These are phyloP conservation scores for Perithous albicinctus DNA, from an alignment of 2,888 invertebrate genomes.

Conservation along the genomic window DNA sequence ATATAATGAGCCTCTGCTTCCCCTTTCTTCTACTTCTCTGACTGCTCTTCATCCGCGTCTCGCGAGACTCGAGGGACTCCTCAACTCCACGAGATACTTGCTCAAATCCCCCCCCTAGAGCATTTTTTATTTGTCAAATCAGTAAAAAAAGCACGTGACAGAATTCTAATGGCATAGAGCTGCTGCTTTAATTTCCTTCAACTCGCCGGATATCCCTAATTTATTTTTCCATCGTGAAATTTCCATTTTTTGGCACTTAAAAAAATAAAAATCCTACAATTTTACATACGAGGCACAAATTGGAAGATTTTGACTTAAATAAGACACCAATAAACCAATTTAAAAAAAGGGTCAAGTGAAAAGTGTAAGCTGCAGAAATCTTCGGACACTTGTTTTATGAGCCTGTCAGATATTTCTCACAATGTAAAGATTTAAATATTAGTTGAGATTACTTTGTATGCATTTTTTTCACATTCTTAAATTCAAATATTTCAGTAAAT, in stretches of 20 bases:
- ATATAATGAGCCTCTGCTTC: slow-evolving; percentile 54
- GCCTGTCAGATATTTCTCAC: no score
- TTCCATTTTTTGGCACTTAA: background rate
- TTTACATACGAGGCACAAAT: no score
- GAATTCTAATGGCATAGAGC: slow-evolving; percentile 4
- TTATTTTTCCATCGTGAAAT: background rate
- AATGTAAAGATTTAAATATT: no score
- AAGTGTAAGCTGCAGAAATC: no score
- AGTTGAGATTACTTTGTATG: no score
- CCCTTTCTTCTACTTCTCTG: slow-evolving; percentile 6
- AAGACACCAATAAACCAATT: no score
- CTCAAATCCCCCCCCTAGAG: slow-evolving; percentile 11
- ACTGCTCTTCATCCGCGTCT: slow-evolving; percentile 49
- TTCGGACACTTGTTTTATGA: no score
- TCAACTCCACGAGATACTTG: slow-evolving; percentile 40
- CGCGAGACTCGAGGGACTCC: slow-evolving; percentile 53
- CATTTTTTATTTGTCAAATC: slow-evolving; percentile 11
- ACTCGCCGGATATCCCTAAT: background rate
- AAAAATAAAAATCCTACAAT: background rate
- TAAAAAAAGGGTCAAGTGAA: no score
- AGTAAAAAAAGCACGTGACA: background rate
- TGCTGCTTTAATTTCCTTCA: no score
- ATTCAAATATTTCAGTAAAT: no score
- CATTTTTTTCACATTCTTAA: no score
- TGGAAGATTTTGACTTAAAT: no score